Evolutionary conservation across 2,797 vertebrate genomes (phyloP).

Genomic region (Sardinella longiceps): DNA sequence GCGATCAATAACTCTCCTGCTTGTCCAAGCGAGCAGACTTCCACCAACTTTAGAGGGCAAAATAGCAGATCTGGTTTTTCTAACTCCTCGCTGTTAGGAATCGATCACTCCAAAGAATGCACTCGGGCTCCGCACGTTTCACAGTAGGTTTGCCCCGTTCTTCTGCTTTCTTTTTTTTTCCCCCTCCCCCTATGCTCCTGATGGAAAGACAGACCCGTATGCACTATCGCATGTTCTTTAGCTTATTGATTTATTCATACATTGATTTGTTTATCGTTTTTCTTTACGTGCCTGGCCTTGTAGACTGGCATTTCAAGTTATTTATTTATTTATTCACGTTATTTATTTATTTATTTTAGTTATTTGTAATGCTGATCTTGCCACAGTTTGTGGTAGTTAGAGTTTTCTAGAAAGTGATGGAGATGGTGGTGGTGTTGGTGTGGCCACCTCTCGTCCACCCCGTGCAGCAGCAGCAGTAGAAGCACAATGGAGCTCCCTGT

Average conservation of each 20-base stretch:
- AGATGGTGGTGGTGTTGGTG: slow-evolving; percentile 19
- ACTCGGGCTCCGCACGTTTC: not conserved
- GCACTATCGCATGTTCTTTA: not conserved
- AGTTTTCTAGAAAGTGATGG: slow-evolving; percentile 43
- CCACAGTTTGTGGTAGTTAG: slow-evolving; percentile 35
- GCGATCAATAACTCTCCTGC: not conserved
- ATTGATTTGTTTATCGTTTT: not conserved
- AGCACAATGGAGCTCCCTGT: slow-evolving; percentile 57
- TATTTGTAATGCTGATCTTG: too few species aligned
- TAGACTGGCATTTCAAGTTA: too few species aligned
- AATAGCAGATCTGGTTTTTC: slow-evolving; percentile 16
- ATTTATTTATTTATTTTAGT: too few species aligned
- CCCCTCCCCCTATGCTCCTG: not conserved
- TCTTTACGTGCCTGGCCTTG: not conserved
- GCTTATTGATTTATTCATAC: not conserved
- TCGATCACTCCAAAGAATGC: not conserved
- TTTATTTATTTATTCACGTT: too few species aligned
- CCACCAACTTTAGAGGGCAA: not conserved
- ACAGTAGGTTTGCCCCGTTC: not conserved
- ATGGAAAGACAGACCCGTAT: not conserved
- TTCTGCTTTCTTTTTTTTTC: not conserved
- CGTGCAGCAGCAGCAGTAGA: not conserved
- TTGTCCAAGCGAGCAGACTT: slow-evolving; percentile 8
- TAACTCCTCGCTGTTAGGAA: not conserved
- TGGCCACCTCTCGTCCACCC: slow-evolving; percentile 42